Evolutionary conservation across 2,888 invertebrate genomes (phyloP), one percentile per base, ranked within the genome.

Genomic region (Philhelius pedissequus): DNA sequence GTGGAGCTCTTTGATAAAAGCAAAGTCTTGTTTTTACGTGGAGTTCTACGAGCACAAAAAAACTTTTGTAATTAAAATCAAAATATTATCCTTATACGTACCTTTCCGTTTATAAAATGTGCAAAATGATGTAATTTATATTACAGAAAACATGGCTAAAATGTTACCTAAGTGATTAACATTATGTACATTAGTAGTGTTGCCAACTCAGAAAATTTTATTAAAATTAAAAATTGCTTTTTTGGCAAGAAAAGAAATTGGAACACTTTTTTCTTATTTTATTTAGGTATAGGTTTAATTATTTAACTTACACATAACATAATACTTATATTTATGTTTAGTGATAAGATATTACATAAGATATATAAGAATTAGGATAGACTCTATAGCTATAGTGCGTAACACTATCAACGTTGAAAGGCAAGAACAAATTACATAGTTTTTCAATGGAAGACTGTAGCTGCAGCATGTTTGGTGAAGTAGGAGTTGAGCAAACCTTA

Each of bases 31-130:
- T 80, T 58, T 27, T 50, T 30, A 13, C n/a, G 18, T n/a, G 5
- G 27, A 38, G 20, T 74, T 50, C 32, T 15, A 50, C 25, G 25
- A 13, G 18, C n/a, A n/a, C n/a, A n/a, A n/a, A 45, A 18, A 32
- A 80, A 80, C 25, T 74, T 74, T 80, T 22, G 20, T 69, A 79
- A 79, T 79, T 79, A 79, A 68, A 66, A 38, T n/a, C 60, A 71
- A 56, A 48, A 20, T 35, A 35, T 27, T 22, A 35, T 43, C 54
- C 27, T 18, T n/a, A 22, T 38, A 62, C 50, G 27, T 40, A 62
- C 50, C 38, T 40, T 43, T 62, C 0, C 8, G 20, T 58, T 48
- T 22, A 15, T 11, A 13, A 70, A 43, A 62, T 22, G 22, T 25
- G 32, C 40, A 22, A 27, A 11, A 54, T 35, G 9, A 45, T 22